Percentiles rank a stretch among this genome's conserved stretches.
These are phyloP conservation scores for Todiramphus saurophagus DNA, from an alignment of 2,113 vertebrate genomes.

Conservation along the genomic window DNA sequence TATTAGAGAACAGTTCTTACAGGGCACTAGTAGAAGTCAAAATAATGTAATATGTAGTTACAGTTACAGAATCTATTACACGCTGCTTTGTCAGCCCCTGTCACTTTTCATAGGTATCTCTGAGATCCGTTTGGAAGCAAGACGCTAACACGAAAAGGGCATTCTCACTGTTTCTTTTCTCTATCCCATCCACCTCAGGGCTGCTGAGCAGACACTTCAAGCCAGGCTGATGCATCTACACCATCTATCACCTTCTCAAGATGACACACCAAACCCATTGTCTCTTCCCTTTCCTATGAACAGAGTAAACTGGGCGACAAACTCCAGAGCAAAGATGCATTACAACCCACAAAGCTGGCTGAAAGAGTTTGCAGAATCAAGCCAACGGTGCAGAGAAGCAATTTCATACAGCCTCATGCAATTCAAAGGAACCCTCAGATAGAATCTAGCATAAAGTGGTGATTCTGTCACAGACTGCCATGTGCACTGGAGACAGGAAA, in stretches of 20 bases:
- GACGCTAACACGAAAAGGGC: neutral
- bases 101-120: neutral
- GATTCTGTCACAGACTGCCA: neutral
- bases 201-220: neutral
- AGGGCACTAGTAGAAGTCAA: neutral
- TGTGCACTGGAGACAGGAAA: neutral
- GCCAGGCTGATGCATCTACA: neutral
- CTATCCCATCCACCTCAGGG: neutral
- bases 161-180: neutral
- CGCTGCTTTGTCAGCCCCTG: neutral
- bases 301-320: neutral
- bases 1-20: neutral
- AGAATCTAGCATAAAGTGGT: neutral
- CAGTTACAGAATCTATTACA: neutral
- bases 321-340: neutral
- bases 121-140: neutral
- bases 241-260: neutral
- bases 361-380: neutral
- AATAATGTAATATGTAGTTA: neutral
- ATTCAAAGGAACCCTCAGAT: neutral
- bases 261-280: neutral
- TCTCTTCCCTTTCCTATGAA: neutral
- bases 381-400: neutral
- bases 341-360: neutral
- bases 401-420: neutral